Base-by-base conservation (phyloP, 2,888 invertebrate genomes). In the Cryptocephalus moraei region DNA sequence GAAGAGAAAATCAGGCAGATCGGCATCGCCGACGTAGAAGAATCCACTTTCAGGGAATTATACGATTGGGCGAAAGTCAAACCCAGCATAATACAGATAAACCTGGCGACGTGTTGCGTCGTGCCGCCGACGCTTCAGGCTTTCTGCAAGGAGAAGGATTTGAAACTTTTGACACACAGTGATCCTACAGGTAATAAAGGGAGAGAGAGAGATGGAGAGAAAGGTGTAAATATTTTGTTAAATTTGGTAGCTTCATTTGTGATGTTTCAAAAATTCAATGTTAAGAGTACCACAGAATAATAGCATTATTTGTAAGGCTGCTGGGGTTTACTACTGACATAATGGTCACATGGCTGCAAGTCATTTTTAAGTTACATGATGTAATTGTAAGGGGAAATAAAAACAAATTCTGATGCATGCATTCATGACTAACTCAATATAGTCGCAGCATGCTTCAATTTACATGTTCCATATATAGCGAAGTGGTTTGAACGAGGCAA, bases 151-250 rank as follows among this genome's bases (percentile, higher is more conserved):
- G 83, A 87, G 55, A 83, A 94, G 61, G 90, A 91, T 62, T 86
- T 99, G 51, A 93, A 94, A 66, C 73, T 99, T 36, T 75, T 97
- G 22, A 97, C 96, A 0, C 97, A 99, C 68, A 92, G 89, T 62
- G 97, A 99, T 71, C 91, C 94, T 0, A 81, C 81, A 64, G 86
- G 91, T 91, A 22, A 22, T 72, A 73, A 57, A 22, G 3, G 2
- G 22, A 22, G 6, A 22, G 22, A 22, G 22, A 4, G 6, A 22
- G 6, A 22, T 2, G 6, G 22, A 4, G 6, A 53, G 40, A 33
- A 47, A 44, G 41, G 43, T 47, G 50, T 34, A 36, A 58, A 45
- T 40, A 9, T 34, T 22, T 22, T 50, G 40, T 14, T 36, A 32
- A 22, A 6, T 22, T 22, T 2, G 22, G 22, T 22, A 12, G 10